These are phyloP conservation scores for Malachius bipustulatus DNA, from an alignment of 2,888 invertebrate genomes.

Conservation along the genomic window DNA sequence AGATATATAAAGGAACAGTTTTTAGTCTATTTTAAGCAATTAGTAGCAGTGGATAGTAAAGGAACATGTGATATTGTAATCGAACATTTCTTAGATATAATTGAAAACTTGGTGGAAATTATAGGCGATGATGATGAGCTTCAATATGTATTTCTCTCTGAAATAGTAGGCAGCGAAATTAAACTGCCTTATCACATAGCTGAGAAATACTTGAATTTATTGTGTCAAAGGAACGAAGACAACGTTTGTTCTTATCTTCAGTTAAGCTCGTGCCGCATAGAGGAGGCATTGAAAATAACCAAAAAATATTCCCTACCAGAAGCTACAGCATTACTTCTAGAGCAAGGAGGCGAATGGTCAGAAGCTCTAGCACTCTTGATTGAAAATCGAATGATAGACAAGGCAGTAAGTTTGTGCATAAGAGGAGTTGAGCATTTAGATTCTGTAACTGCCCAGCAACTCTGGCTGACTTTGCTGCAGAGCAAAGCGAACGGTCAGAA, in stretches of 20 bases:
- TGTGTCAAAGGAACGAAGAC: constrained; percentile 45
- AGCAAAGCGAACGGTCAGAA: constrained; percentile 31
- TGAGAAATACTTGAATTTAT: constrained; percentile 50
- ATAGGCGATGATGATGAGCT: constrained; percentile 36
- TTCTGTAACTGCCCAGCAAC: constrained; percentile 36
- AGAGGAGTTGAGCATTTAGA: constrained; percentile 38
- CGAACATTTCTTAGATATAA: constrained; percentile 41
- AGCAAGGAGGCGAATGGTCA: constrained; percentile 60
- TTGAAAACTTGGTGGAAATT: constrained; percentile 37
- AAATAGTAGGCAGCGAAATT: constrained; percentile 37
- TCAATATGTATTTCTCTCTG: constrained; percentile 47
- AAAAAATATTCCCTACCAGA: constrained; percentile 48
- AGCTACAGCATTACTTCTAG: constrained; percentile 61
- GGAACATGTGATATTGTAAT: constrained; percentile 51
- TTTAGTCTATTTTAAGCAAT: constrained; percentile 36
- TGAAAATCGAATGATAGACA: constrained; percentile 31
- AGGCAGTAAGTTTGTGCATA: constrained; percentile 35
- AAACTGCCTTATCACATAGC: constrained; percentile 39
- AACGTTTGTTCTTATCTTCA: constrained; percentile 41
- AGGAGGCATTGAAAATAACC: constrained; percentile 53
- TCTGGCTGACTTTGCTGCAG: constrained; percentile 41
- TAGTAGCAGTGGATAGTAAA: constrained; percentile 48
- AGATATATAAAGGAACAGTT: constrained; percentile 39
- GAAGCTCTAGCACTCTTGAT: constrained; percentile 56
- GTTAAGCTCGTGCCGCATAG: constrained; percentile 47